Evolutionary conservation across 1,140 invertebrate genomes (phyloP), one percentile per base, ranked within the genome.

Genomic region (Antheraea pernyi): DNA sequence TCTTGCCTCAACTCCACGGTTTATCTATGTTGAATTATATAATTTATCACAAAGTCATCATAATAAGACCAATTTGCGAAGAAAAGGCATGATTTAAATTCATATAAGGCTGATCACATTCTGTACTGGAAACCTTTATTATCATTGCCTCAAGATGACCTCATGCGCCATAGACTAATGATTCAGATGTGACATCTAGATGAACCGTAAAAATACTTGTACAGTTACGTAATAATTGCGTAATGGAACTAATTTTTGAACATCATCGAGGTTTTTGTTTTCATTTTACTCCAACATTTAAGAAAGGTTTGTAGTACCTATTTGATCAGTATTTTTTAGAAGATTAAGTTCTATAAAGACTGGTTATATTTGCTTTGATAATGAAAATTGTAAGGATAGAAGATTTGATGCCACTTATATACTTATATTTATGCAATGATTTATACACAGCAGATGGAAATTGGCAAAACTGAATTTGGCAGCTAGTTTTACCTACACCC

Each of bases 81-180:
- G 30, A 42, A 42, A 65, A 65, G 13, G 39, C 18, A 39, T 53
- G 30, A 19, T 59, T 67, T 59, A 59, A 59, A 67, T 67, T 67
- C 65, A 59, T 18, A 22, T 59, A 59, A 67, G 48, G 65, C 36
- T 67, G 65, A 67, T 67, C 65, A 58, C 65, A 67, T 67, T 67
- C 53, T 67, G 22, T 36, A 59, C 65, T n/a, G 48, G 30, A 22
- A 19, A 67, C 48, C 48, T 67, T 67, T 67, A 67, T 65, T 48
- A 53, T 53, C 46, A 22, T 65, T 65, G 39, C 64, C 39, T 65
- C 18, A n/a, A 19, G 37, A 36, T 53, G 42, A 53, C 64, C 64
- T 65, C 46, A 39, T 65, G 64, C 64, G 64, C 22, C 37, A 65
- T 53, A 46, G 64, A 48, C 19, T 46, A 59, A 37, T 59, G 48